Percentiles rank a stretch among this genome's conserved stretches.
Evolutionary conservation across 2,113 vertebrate species (phyloP).

Genomic region (Ameiurus melas): DNA sequence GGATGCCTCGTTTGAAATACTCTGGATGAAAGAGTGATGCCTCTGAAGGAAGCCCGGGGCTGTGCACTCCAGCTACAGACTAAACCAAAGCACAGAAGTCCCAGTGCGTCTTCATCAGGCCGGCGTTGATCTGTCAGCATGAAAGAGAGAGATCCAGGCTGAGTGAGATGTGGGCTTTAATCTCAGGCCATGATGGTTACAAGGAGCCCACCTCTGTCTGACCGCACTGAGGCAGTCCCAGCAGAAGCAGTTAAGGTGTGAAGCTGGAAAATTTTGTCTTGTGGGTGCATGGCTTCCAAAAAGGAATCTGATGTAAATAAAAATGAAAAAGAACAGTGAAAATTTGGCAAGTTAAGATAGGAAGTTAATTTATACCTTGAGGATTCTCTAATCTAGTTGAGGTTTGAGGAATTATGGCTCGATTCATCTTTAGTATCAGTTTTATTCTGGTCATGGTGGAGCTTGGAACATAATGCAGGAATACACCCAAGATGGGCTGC

Average conservation of each 20-base stretch:
- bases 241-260: conserved; percentile 8
- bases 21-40: conserved; percentile 37
- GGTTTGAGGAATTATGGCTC: too few species aligned
- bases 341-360: not conserved
- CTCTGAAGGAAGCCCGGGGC: conserved; percentile 29
- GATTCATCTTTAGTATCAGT: not conserved
- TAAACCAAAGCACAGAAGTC: conserved; percentile 24
- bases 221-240: conserved; percentile 1
- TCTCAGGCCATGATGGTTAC: conserved; percentile 14
- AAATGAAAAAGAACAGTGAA: conserved; percentile 19
- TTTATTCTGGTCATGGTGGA: not conserved
- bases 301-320: not conserved
- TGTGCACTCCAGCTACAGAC: conserved; percentile 32
- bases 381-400: too few species aligned
- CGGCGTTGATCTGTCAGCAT: conserved; percentile 28
- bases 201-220: conserved; percentile 23
- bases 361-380: not conserved
- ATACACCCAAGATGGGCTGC: not conserved
- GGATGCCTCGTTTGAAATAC: conserved; percentile 40
- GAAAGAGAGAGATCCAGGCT: conserved; percentile 15
- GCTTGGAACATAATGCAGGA: not conserved
- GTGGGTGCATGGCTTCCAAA: not conserved
- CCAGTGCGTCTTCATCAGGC: conserved; percentile 44
- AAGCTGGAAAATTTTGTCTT: conserved; percentile 12
- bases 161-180: conserved; percentile 38